These are phyloP conservation scores for Halcyon badia DNA, from an alignment of 2,797 vertebrate genomes.

Conservation along the genomic window DNA sequence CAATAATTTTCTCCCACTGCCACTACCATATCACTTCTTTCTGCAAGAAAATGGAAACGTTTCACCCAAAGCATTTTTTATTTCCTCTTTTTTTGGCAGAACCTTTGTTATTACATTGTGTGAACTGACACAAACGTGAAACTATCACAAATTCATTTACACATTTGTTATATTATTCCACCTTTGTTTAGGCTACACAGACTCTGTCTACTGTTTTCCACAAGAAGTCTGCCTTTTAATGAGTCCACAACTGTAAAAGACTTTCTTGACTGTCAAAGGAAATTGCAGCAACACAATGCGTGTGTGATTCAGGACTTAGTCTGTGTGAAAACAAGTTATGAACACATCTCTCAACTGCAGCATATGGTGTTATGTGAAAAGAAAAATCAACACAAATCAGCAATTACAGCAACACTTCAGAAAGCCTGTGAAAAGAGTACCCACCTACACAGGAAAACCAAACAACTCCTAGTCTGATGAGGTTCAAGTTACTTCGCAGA, in stretches of 20 bases:
- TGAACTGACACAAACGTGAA: neutral
- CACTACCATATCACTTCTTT: neutral
- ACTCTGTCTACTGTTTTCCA: neutral
- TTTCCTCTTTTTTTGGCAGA: neutral
- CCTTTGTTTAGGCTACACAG: neutral
- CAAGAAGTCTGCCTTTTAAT: neutral
- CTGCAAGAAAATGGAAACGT: neutral
- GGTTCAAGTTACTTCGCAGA: constrained; percentile 65
- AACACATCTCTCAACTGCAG: constrained; percentile 42
- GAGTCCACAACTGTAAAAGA: neutral
- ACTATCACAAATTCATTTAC: constrained; percentile 8
- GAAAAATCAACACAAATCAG: constrained; percentile 69
- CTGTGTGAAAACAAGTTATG: constrained; percentile 45
- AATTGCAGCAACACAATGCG: constrained; percentile 36
- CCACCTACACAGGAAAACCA: constrained; percentile 5
- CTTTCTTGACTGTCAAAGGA: constrained; percentile 29
- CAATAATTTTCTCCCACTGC: neutral
- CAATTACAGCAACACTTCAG: constrained; percentile 71
- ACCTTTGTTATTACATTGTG: neutral
- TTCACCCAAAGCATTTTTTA: neutral
- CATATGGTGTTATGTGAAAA: constrained; percentile 63
- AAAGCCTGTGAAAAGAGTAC: constrained; percentile 40
- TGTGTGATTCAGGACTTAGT: constrained; percentile 12
- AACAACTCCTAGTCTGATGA: constrained; percentile 39
- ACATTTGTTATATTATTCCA: neutral